A percentile compares a stretch with the other conserved stretches of the same genome.
Conservation (phyloP, 2,113 vertebrate species). For the Amphiprion percula region DNA sequence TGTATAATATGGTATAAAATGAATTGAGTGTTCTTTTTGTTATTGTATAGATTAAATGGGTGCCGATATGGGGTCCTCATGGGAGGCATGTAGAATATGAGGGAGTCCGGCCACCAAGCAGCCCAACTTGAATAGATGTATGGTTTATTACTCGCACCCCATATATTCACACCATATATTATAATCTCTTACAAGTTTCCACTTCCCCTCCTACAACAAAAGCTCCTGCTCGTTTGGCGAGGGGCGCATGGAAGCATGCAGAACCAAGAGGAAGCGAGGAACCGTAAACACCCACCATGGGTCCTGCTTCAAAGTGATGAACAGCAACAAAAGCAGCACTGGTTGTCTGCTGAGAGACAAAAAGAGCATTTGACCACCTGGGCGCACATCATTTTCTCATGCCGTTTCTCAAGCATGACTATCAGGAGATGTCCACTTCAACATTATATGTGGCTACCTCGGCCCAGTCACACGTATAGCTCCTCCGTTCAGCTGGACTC, state of each 20-base stretch:
- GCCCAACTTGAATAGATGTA: slow-evolving; percentile 48
- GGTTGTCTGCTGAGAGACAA: slow-evolving; percentile 77
- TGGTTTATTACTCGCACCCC: slow-evolving; percentile 55
- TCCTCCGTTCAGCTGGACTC: slow-evolving; percentile 13
- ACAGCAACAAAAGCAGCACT: slow-evolving; percentile 78
- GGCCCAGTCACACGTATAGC: slow-evolving; percentile 30
- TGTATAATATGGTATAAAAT: slow-evolving; percentile 64
- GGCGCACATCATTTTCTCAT: slow-evolving; percentile 76
- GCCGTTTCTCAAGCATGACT: slow-evolving; percentile 72
- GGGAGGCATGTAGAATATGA: slow-evolving; percentile 30
- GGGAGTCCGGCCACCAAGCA: slow-evolving; percentile 21
- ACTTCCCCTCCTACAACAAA: slow-evolving; percentile 59
- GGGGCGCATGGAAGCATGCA: slow-evolving; percentile 67
- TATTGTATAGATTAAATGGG: slow-evolving; percentile 60
- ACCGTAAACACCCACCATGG: slow-evolving; percentile 84
- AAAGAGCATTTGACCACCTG: slow-evolving; percentile 82
- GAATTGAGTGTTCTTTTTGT: slow-evolving; percentile 51
- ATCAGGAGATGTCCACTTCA: slow-evolving; percentile 65
- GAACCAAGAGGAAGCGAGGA: slow-evolving; percentile 73
- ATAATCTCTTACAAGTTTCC: slow-evolving; percentile 59
- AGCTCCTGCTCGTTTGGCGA: slow-evolving; percentile 51
- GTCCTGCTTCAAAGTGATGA: slow-evolving; percentile 79
- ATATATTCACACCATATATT: slow-evolving; percentile 64
- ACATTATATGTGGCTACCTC: slow-evolving; percentile 64
- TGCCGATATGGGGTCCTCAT: slow-evolving; percentile 51